Evolutionary conservation across 2,113 vertebrate species (phyloP).

Genomic region (Ameiurus melas): DNA sequence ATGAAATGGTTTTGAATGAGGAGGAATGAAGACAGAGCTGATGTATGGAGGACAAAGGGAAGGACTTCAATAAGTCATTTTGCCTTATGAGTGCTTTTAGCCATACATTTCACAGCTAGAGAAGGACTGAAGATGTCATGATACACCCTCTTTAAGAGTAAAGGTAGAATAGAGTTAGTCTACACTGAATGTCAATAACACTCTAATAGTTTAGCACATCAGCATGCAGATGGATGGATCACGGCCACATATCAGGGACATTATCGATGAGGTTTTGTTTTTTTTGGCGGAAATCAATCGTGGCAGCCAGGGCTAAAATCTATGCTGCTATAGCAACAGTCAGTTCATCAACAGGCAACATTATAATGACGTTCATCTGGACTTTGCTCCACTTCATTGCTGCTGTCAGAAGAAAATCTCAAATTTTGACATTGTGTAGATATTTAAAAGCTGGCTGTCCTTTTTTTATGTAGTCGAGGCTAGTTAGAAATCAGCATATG

Average conservation of each 20-base stretch:
- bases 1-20: background rate
- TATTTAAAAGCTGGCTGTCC: constrained; percentile 3
- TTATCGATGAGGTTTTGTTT: background rate
- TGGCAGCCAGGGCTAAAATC: constrained; percentile 56
- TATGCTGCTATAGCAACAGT: constrained; percentile 65
- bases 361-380: constrained; percentile 46
- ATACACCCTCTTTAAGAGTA: background rate
- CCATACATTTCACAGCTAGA: background rate
- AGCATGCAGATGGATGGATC: background rate
- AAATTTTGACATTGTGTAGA: constrained; percentile 19
- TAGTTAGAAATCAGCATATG: background rate
- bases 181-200: background rate
- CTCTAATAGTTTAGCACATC: background rate
- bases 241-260: background rate
- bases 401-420: background rate
- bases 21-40: background rate
- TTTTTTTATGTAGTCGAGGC: background rate
- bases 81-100: constrained; percentile 11
- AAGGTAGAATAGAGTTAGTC: background rate
- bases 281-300: constrained; percentile 17
- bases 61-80: background rate
- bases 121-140: background rate
- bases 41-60: constrained; percentile 3
- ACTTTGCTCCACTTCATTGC: constrained; percentile 39
- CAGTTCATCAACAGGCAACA: constrained; percentile 51